phyloP scores from a whole-genome alignment of 2,888 invertebrate species.

The Buathra laborator region DNA sequence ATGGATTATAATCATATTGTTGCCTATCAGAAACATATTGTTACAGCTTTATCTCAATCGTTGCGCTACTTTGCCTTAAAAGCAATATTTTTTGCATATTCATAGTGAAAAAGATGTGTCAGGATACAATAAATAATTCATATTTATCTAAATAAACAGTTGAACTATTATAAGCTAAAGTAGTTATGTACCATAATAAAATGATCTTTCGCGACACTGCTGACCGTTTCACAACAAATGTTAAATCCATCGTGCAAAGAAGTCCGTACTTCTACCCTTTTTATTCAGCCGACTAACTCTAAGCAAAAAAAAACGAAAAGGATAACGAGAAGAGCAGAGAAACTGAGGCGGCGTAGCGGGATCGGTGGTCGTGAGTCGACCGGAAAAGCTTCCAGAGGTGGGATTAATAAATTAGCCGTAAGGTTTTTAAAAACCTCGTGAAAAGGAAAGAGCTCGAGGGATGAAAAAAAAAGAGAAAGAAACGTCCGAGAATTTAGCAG shows the following conservation, averaged over 20 bases:
- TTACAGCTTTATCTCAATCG: too few species aligned
- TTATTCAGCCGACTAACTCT: constrained; percentile 6
- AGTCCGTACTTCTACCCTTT: not conserved
- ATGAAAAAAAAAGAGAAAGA: constrained; percentile 66
- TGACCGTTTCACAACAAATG: not conserved
- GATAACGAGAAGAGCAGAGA: constrained; percentile 19
- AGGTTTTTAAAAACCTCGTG: constrained; percentile 76
- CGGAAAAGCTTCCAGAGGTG: constrained; percentile 67
- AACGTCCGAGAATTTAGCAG: constrained; percentile 31
- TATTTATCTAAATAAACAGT: too few species aligned
- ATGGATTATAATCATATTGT: too few species aligned
- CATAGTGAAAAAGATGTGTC: too few species aligned
- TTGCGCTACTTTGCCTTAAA: too few species aligned
- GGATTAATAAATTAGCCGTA: constrained; percentile 82
- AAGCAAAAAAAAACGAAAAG: constrained; percentile 16
- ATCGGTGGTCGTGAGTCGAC: constrained; percentile 44
- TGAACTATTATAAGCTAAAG: too few species aligned
- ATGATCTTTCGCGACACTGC: not conserved
- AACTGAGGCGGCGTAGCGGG: constrained; percentile 20
- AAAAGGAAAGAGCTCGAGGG: constrained; percentile 47
- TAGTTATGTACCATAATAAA: not conserved
- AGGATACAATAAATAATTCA: too few species aligned
- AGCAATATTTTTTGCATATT: too few species aligned
- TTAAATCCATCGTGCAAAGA: not conserved
- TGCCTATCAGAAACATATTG: too few species aligned